phyloP scores from a whole-genome alignment of 1,140 invertebrate species.

The Parasteatoda tepidariorum region DNA sequence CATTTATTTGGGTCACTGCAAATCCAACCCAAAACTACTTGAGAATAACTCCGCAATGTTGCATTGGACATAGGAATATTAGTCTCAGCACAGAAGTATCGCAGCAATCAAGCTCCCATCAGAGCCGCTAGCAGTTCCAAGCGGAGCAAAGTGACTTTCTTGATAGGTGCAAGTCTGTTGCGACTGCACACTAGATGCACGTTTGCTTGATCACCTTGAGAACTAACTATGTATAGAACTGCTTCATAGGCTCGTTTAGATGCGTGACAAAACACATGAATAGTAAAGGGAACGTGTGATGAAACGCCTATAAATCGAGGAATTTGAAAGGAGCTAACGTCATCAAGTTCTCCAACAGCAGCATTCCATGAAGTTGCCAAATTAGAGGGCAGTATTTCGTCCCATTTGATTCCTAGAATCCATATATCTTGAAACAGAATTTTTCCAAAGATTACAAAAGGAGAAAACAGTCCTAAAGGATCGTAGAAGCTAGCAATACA shows the following conservation, averaged over 20 bases:
- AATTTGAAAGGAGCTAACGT: slow-evolving; percentile 1
- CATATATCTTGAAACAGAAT: slow-evolving; percentile 46
- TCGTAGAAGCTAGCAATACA: slow-evolving; percentile 20
- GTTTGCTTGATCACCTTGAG: background rate
- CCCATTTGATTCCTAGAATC: slow-evolving; percentile 13
- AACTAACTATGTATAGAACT: slow-evolving; percentile 6
- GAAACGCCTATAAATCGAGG: slow-evolving; percentile 16
- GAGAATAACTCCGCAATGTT: slow-evolving; percentile 1
- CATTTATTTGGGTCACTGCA: slow-evolving; percentile 6
- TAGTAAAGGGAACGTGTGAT: background rate
- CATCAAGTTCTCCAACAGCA: background rate
- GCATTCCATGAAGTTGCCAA: background rate
- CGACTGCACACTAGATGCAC: slow-evolving; percentile 10
- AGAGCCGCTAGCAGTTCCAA: slow-evolving; percentile 7
- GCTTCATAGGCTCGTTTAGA: slow-evolving; percentile 11
- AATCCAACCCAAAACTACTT: slow-evolving; percentile 8
- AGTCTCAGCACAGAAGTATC: slow-evolving; percentile 26
- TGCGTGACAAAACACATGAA: slow-evolving; percentile 27
- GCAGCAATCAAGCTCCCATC: background rate
- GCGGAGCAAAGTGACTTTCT: background rate
- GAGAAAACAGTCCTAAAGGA: slow-evolving; percentile 28
- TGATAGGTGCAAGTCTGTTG: slow-evolving; percentile 28
- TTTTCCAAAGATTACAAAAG: slow-evolving; percentile 23
- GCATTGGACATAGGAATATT: background rate
- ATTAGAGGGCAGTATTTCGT: slow-evolving; percentile 23